Evolutionary conservation across 2,797 vertebrate species (phyloP).

Genomic region (Coranthus polyacanthus): DNA sequence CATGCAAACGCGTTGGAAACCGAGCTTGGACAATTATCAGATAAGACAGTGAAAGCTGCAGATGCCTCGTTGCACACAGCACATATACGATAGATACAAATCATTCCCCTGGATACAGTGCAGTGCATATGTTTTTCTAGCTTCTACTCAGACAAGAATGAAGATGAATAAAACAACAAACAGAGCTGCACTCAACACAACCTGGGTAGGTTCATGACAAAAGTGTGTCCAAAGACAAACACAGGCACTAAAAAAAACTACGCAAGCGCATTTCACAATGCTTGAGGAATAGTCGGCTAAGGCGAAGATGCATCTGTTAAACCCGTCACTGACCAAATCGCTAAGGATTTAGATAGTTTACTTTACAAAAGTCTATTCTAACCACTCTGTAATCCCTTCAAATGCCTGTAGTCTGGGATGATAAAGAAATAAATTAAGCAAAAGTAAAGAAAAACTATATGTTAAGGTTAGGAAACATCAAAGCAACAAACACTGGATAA

Average conservation of each 20-base stretch:
- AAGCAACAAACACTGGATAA: too few species aligned
- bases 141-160: constrained; percentile 36
- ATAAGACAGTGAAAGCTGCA: constrained; percentile 14
- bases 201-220: too few species aligned
- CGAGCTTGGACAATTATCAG: constrained; percentile 10
- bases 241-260: constrained; percentile 16
- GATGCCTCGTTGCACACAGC: constrained; percentile 1
- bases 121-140: constrained; percentile 10
- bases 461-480: too few species aligned
- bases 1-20: constrained; percentile 20
- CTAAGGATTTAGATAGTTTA: constrained; percentile 16
- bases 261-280: neutral
- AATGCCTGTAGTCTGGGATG: neutral
- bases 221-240: too few species aligned
- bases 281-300: too few species aligned
- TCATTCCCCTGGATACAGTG: constrained; percentile 2
- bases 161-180: constrained; percentile 1
- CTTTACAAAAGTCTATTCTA: neutral
- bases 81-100: constrained; percentile 1
- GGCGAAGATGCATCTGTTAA: too few species aligned
- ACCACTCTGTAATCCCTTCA: constrained; percentile 28
- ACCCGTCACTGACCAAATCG: constrained; percentile 13
- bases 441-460: too few species aligned
- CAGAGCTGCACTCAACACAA: constrained; percentile 3
- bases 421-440: too few species aligned